phyloP scores from a whole-genome alignment of 1,140 invertebrate genomes.

The Cecropterus lyciades region DNA sequence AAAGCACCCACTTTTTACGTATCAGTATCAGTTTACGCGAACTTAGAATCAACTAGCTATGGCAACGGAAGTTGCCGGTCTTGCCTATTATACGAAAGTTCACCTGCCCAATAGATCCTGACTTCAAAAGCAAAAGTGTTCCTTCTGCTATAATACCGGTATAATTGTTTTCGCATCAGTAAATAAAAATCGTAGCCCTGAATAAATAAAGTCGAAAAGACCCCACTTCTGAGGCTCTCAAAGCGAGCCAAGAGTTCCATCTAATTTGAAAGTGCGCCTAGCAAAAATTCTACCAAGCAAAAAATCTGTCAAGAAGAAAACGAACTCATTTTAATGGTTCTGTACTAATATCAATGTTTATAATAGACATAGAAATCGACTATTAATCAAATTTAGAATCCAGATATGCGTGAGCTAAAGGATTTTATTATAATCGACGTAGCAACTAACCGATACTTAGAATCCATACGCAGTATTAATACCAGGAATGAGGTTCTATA shows the following conservation, averaged over 20 bases:
- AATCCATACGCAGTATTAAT: too few species aligned
- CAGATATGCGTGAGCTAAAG: too few species aligned
- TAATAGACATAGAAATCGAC: too few species aligned
- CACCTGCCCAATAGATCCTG: background rate
- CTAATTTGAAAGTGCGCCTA: slow-evolving; percentile 23
- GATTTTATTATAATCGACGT: too few species aligned
- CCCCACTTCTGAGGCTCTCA: slow-evolving; percentile 4
- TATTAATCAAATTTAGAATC: too few species aligned
- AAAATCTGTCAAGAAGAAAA: background rate
- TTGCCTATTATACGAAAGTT: background rate
- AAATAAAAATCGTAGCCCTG: slow-evolving; percentile 19
- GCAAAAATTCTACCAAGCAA: slow-evolving; percentile 5
- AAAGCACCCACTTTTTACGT: too few species aligned
- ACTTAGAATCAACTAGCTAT: too few species aligned
- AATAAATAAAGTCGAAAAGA: slow-evolving; percentile 21
- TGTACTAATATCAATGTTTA: background rate
- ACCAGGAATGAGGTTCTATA: too few species aligned
- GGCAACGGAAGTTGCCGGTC: too few species aligned
- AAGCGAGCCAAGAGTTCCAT: slow-evolving; percentile 17
- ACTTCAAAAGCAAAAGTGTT: background rate
- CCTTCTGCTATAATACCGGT: background rate
- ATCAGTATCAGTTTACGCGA: too few species aligned
- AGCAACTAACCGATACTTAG: too few species aligned
- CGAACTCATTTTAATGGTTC: background rate
- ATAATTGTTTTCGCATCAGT: slow-evolving; percentile 28